Conservation (phyloP, 2,888 invertebrate genomes). For the Perdita meconis region DNA sequence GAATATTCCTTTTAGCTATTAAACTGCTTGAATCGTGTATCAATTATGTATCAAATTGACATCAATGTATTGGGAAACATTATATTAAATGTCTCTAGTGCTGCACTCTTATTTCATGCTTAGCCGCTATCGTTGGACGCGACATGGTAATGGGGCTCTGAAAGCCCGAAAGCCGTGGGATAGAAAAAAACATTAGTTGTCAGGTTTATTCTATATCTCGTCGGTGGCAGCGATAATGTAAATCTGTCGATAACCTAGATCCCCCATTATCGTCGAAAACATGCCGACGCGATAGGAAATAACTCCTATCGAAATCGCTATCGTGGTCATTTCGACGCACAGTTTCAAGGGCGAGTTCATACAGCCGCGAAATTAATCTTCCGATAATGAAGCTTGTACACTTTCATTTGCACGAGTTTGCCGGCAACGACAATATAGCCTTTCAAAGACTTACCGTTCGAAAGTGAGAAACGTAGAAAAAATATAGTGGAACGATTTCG, state of each 20-base stretch:
- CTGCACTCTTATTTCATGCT: too few species aligned
- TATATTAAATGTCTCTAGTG: too few species aligned
- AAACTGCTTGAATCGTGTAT: too few species aligned
- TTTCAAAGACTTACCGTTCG: neutral
- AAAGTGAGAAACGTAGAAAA: neutral
- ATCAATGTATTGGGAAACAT: too few species aligned
- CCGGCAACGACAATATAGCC: neutral
- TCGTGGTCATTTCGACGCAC: slow-evolving; percentile 16
- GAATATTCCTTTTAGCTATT: too few species aligned
- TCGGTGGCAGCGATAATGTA: too few species aligned
- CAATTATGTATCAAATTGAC: too few species aligned
- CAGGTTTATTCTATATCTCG: too few species aligned
- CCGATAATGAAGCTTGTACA: slow-evolving; percentile 45
- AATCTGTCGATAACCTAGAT: slow-evolving; percentile 6
- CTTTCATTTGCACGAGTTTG: slow-evolving; percentile 15
- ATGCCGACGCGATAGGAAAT: neutral
- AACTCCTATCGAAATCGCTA: slow-evolving; percentile 36
- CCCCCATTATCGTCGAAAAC: slow-evolving; percentile 39
- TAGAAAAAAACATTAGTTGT: too few species aligned
- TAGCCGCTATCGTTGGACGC: too few species aligned
- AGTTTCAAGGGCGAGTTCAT: slow-evolving; percentile 37
- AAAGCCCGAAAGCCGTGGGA: too few species aligned
- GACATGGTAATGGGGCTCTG: too few species aligned
- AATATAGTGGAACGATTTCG: neutral
- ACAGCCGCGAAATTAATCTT: slow-evolving; percentile 37